phyloP scores from a whole-genome alignment of 2,113 vertebrate species.

The Mandrillus leucophaeus region DNA sequence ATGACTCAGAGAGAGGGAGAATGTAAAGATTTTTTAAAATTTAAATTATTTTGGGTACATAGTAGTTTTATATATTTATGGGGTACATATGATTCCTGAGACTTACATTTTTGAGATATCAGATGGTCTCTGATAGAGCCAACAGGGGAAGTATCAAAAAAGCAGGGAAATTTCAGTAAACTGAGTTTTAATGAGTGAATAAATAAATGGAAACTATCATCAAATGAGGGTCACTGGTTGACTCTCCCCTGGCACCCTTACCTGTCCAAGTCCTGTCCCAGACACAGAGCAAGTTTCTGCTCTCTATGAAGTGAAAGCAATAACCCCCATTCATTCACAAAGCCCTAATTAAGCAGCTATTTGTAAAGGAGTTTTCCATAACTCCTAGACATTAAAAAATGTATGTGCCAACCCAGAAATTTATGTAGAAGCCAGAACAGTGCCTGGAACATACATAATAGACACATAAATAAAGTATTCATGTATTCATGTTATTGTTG shows the following conservation, averaged over 20 bases:
- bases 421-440: background rate
- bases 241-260: background rate
- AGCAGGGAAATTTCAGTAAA: background rate
- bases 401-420: background rate
- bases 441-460: background rate
- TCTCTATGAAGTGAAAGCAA: background rate
- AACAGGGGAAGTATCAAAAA: background rate
- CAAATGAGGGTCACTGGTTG: background rate
- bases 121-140: background rate
- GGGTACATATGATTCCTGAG: background rate
- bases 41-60: too few species aligned
- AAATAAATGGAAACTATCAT: conserved; percentile 5
- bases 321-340: background rate
- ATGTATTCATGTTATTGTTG: background rate
- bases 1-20: background rate
- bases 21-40: too few species aligned
- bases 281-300: background rate
- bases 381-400: background rate
- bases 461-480: background rate
- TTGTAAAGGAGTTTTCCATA: background rate
- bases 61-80: too few species aligned
- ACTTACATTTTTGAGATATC: background rate
- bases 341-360: background rate
- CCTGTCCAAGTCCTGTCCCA: background rate
- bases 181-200: background rate